Base-by-base conservation (phyloP, 2,113 vertebrate species). In the Galeopterus variegatus region DNA sequence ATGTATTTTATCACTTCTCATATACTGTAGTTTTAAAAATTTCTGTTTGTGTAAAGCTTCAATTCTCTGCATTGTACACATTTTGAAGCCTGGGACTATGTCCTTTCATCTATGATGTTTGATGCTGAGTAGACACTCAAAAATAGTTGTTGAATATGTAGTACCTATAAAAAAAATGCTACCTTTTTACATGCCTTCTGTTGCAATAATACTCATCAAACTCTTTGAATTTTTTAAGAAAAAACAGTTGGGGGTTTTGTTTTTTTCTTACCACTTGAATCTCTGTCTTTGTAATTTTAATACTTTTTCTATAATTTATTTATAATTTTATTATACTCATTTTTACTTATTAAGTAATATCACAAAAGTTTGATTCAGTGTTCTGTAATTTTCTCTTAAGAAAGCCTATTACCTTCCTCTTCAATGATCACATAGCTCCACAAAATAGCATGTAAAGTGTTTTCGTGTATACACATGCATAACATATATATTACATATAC, bases 41-140 rank as follows among this genome's bases (percentile, higher is more conserved):
- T 48, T 88, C 36, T 95, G 26, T 77, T 70, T 73, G 14, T 48
- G 12, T 48, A 60, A 88, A 92, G 33, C 19, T 95, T 92, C 72
- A 88, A 17, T 85, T 91, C 28, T 75, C n/a, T 54, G 14, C 21
- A 56, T 12, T 17, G 41, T 10, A 72, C 79, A 88, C 15, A 88
- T 84, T 72, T 2, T 79, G 83, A 92, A 92, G 45, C 7, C 24
- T 62, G 24, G 18, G 21, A 48, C 1, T 36, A 3, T 77, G 65
- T 79, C 31, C 5, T 75, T 85, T 90, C 26, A 23, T 19, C 21
- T 13, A 1, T 26, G 48, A 80, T 45, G 11, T 2, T 31, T n/a
- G 13, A 58, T 10, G 3, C 23, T 82, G 19, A 94, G 24, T 24
- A 21, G 50, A 36, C 26, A 33, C 8, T 45, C 24, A 52, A 14